Evolutionary conservation across 1,140 invertebrate genomes (phyloP).

Genomic region (Metopolophium dirhodum): DNA sequence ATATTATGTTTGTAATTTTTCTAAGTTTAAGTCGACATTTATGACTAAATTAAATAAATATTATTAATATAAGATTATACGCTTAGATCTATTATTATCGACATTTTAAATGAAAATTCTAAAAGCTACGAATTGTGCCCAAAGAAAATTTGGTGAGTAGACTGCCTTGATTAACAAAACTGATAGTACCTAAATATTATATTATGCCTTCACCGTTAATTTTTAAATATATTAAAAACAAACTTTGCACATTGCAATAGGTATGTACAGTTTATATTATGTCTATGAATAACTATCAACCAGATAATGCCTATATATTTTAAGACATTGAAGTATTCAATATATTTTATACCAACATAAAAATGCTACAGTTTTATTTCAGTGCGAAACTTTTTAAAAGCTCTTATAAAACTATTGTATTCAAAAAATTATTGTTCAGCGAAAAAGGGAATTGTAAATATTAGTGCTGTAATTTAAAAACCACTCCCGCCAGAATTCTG

Average conservation of each 20-base stretch:
- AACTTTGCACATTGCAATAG: background rate
- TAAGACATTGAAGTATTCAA: background rate
- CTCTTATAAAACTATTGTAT: background rate
- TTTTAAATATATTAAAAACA: background rate
- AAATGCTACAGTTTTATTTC: background rate
- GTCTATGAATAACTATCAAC: background rate
- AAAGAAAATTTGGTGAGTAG: background rate
- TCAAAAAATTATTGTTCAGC: background rate
- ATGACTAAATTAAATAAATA: too few species aligned
- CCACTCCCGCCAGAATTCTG: background rate
- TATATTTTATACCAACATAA: background rate
- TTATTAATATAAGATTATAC: background rate
- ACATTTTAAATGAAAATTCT: background rate
- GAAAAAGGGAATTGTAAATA: background rate
- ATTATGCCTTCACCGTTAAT: background rate
- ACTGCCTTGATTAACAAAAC: background rate
- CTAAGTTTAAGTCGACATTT: too few species aligned
- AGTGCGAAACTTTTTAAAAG: background rate
- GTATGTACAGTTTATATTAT: background rate
- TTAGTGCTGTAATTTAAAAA: constrained; percentile 4
- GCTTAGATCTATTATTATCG: background rate
- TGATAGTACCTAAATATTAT: background rate
- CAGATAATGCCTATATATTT: background rate
- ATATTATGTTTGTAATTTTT: too few species aligned
- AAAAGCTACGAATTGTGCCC: background rate